Percentiles rank a stretch among this genome's conserved stretches.
These are phyloP conservation scores for Sphecodes monilicornis DNA, from an alignment of 2,888 invertebrate genomes.

Conservation along the genomic window DNA sequence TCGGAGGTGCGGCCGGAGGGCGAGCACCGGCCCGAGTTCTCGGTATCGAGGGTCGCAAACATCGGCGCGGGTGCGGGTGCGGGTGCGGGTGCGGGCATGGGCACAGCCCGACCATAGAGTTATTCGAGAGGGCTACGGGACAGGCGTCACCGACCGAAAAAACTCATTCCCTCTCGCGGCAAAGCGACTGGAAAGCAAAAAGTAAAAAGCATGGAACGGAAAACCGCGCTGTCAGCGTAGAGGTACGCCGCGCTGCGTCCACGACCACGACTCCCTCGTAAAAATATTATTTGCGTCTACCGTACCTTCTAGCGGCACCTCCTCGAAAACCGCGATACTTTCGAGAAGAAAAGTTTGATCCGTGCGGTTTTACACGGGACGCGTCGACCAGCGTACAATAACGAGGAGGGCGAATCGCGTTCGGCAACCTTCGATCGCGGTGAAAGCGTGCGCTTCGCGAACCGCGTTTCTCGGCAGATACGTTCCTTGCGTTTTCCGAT, in stretches of 20 bases:
- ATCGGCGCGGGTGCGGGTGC: not conserved
- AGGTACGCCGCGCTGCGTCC: slow-evolving; percentile 23
- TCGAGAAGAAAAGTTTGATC: not conserved
- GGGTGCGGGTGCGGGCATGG: not conserved
- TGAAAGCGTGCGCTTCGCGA: not conserved
- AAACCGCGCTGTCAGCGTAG: slow-evolving; percentile 29
- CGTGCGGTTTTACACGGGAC: not conserved
- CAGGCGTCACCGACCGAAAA: slow-evolving; percentile 70
- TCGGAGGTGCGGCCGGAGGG: slow-evolving; percentile 20
- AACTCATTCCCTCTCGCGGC: slow-evolving; percentile 68
- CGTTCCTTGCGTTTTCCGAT: not conserved
- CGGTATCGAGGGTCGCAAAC: slow-evolving; percentile 60
- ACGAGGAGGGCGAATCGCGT: not conserved
- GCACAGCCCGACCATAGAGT: slow-evolving; percentile 36
- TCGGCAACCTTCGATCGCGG: not conserved
- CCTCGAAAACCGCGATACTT: slow-evolving; percentile 25
- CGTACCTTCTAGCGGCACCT: not conserved
- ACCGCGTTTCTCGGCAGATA: not conserved
- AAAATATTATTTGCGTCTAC: slow-evolving; percentile 70
- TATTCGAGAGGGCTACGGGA: slow-evolving; percentile 58
- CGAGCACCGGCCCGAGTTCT: slow-evolving; percentile 71
- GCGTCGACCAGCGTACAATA: not conserved
- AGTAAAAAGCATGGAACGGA: slow-evolving; percentile 20
- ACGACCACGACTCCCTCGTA: slow-evolving; percentile 58
- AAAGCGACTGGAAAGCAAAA: slow-evolving; percentile 67